Evolutionary conservation across 1,140 invertebrate species (phyloP), one percentile per base, ranked within the genome.

Genomic region (Drosophila leontia): DNA sequence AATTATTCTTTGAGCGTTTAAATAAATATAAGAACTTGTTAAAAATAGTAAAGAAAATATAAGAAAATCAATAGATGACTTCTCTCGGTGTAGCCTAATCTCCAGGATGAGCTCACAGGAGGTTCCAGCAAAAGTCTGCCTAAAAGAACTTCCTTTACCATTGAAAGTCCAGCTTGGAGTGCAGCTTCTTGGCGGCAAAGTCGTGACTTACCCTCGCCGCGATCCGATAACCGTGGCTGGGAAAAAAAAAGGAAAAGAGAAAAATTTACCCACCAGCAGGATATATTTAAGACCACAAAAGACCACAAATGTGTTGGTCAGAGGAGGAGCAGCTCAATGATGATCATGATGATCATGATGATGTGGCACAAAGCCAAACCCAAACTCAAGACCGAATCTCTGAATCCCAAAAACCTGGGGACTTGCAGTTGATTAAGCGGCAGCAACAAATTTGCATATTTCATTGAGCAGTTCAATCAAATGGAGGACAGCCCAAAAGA

Each of bases 391-490:
- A 35, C 19, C 32, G 32, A 59, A 42, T 60, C 67, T 63, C 67
- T 59, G 41, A 29, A n/a, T n/a, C 60, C 32, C 15, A 82, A 55
- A 61, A 55, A 61, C n/a, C 41, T 41, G 19, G n/a, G 29, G 44
- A 47, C 45, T 82, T 83, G 84, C 80, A 88, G 86, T 88, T 88
- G 85, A 88, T 88, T 88, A 88, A 88, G 86, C 86, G 81, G 79
- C 65, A 82, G 74, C 81, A 86, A 91, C 81, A 91, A 88, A 90
- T 82, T 90, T 91, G 90, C 90, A 91, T 91, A 91, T 91, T 91
- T 91, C 90, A 91, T 91, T 91, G 90, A 91, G 84, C 80, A 91
- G 90, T 91, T 91, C 79, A 91, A 91, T 91, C 90, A 91, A 91
- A 91, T 83, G 77, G 80, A 91, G 88, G 80, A 91, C 88, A 88